Base-by-base conservation (phyloP, 2,888 invertebrate species). In the Drosophila prolongata region DNA sequence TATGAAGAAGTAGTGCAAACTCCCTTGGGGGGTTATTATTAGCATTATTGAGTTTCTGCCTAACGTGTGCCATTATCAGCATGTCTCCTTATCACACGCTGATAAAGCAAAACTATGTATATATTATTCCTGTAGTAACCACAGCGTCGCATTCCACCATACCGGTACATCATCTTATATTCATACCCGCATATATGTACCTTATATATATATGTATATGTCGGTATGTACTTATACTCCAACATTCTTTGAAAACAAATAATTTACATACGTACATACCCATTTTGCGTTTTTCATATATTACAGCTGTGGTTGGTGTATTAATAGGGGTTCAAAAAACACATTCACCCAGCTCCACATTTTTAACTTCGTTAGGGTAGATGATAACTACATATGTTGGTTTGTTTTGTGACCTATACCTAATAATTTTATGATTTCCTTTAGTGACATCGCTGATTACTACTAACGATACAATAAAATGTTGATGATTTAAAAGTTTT, bases 141-240 rank as follows among this genome's bases (percentile, higher is more conserved):
- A 35, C 42, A 55, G 24, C 24, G 34, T 56, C 35, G 35, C 11
- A 37, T 54, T 43, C 16, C 30, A 19, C 42, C 16, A 54, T 61
- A 61, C 62, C 62, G 62, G 62, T 64, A 64, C 40, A 47, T 38
- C 9, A 60, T 46, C 11, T 24, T 53, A 9, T 16, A 27, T 27
- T 9, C 16, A 19, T 13, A 35, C 30, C 30, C 13, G 27, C n/a
- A 46, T 16, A 38, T 52, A 24, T n/a, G 19, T 19, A 6, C 52
- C 43, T 6, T 19, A 11, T 19, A 11, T 6, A 42, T 16, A 10
- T 5, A 9, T 10, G 35, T 6, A 5, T 16, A 50, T 1, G 10
- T 19, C 10, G 6, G 6, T 24, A 5, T 8, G 11, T 11, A 47
- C 14, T 1, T 38, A 24, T n/a, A 27, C 52, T 24, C 3, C 16